Percentiles rank a stretch among this genome's conserved stretches.
phyloP scores from a whole-genome alignment of 2,888 invertebrate species.

The Latrodectus elegans region DNA sequence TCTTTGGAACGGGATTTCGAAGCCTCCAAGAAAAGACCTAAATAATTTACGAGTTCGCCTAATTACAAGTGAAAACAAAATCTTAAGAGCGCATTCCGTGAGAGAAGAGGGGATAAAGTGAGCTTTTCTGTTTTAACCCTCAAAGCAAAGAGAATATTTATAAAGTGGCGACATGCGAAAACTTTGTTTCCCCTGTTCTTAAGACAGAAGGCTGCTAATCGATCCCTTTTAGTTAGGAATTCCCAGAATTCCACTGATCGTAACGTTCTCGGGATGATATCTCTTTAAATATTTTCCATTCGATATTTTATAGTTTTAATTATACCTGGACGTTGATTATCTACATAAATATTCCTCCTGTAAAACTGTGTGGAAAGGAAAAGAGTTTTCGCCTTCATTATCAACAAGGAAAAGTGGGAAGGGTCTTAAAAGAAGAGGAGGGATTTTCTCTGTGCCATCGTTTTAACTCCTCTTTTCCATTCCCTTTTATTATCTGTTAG shows the following conservation, averaged over 20 bases:
- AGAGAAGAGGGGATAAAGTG: slow-evolving; percentile 56
- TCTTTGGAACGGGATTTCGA: slow-evolving; percentile 55
- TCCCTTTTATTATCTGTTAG: slow-evolving; percentile 68
- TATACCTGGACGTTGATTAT: slow-evolving; percentile 70
- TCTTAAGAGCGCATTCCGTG: slow-evolving; percentile 63
- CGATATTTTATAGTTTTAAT: slow-evolving; percentile 70
- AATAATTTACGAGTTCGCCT: slow-evolving; percentile 67
- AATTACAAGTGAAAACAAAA: slow-evolving; percentile 69
- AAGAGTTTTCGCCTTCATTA: slow-evolving; percentile 62
- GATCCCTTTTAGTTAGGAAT: slow-evolving; percentile 49
- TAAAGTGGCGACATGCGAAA: slow-evolving; percentile 64
- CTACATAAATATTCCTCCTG: slow-evolving; percentile 61
- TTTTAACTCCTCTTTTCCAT: slow-evolving; percentile 39
- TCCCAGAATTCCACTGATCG: slow-evolving; percentile 59
- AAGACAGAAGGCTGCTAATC: slow-evolving; percentile 33
- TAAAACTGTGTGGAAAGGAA: slow-evolving; percentile 36
- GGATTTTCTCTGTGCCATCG: slow-evolving; percentile 14
- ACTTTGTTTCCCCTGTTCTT: slow-evolving; percentile 39
- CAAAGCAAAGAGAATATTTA: slow-evolving; percentile 66
- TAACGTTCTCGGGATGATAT: slow-evolving; percentile 55
- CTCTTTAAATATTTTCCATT: slow-evolving; percentile 69
- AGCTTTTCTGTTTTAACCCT: slow-evolving; percentile 67
- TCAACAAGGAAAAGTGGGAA: slow-evolving; percentile 13
- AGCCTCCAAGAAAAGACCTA: slow-evolving; percentile 51
- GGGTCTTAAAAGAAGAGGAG: slow-evolving; percentile 46